Percentiles rank a stretch among this genome's conserved stretches.
Evolutionary conservation across 64 coral and sea anemone species (phyloP).

Genomic region (Porites lutea): DNA sequence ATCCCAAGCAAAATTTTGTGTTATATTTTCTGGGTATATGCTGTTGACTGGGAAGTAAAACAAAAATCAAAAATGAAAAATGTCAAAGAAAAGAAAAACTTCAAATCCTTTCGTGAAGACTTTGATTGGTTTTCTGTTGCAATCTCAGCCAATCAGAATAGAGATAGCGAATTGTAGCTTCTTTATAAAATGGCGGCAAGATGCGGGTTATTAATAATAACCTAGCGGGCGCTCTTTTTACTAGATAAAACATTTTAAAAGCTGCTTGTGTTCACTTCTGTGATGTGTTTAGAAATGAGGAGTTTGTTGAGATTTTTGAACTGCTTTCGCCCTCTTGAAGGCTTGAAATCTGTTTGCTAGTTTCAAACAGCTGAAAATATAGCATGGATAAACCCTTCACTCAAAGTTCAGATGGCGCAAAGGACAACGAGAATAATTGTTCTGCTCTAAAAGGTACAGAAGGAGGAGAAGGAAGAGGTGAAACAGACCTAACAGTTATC

Average conservation of each 20-base stretch:
- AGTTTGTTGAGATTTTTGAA: not conserved
- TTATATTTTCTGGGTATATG: too few species aligned
- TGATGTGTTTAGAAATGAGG: not conserved
- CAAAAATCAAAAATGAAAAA: too few species aligned
- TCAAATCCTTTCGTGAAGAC: too few species aligned
- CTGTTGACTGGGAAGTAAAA: too few species aligned
- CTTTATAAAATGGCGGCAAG: slow-evolving; percentile 19
- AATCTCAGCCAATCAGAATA: too few species aligned
- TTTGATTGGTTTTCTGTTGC: too few species aligned
- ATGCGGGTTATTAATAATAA: too few species aligned
- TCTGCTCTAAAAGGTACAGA: not conserved
- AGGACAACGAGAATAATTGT: not conserved
- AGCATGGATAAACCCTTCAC: slow-evolving; percentile 19
- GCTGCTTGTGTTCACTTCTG: too few species aligned
- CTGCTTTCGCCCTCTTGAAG: not conserved
- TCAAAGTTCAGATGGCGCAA: not conserved
- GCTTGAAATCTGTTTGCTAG: not conserved
- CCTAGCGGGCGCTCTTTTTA: not conserved
- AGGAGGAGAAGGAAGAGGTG: not conserved
- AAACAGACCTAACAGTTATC: not conserved
- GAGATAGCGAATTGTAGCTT: not conserved
- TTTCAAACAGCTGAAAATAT: not conserved
- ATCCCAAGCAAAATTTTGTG: too few species aligned
- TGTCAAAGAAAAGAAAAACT: too few species aligned
- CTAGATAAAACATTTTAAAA: not conserved